These are phyloP conservation scores for Apis dorsata DNA, from an alignment of 1,140 invertebrate genomes.

Conservation along the genomic window DNA sequence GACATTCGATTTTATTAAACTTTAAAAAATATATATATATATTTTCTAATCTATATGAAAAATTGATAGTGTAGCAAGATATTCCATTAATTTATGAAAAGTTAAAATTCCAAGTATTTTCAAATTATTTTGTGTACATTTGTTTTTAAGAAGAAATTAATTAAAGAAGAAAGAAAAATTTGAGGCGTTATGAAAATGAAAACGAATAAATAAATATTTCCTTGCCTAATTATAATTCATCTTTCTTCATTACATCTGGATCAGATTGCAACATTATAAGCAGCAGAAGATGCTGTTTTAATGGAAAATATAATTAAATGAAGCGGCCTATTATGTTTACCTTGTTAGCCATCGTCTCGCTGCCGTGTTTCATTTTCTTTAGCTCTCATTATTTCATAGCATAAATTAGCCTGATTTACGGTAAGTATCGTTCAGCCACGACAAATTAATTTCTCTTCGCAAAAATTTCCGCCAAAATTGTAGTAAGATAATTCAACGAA, in stretches of 20 bases:
- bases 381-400: background rate
- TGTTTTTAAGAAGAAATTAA: background rate
- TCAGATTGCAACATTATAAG: background rate
- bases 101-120: background rate
- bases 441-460: background rate
- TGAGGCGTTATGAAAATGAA: background rate
- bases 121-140: background rate
- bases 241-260: background rate
- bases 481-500: background rate
- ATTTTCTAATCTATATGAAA: too few relatives aligned
- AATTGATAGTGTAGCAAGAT: too few relatives aligned
- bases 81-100: too few relatives aligned
- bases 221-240: background rate
- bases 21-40: too few relatives aligned
- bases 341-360: slow-evolving; percentile 5
- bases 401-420: slow-evolving; percentile 13
- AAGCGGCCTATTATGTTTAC: slow-evolving; percentile 23
- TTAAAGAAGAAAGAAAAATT: background rate
- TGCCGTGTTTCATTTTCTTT: slow-evolving; percentile 12
- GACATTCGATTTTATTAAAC: too few relatives aligned
- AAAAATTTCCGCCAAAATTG: background rate
- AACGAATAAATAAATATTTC: background rate
- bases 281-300: background rate
- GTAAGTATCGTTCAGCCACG: background rate
- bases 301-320: slow-evolving; percentile 23